phyloP scores from a whole-genome alignment of 2,888 invertebrate genomes.

The Chalcosyrphus nemorum region DNA sequence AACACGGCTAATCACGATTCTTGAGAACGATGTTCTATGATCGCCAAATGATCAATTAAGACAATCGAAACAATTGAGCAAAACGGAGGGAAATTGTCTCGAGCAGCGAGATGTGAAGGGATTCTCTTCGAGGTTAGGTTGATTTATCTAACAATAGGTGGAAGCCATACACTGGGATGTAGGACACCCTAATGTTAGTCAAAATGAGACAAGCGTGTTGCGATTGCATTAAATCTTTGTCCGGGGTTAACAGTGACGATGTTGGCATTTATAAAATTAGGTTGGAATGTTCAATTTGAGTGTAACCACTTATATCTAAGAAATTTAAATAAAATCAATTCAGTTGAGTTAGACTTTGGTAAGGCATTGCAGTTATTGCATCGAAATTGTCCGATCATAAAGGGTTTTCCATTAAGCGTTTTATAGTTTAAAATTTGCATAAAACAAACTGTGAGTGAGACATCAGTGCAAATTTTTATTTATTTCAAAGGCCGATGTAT shows the following conservation, averaged over 20 bases:
- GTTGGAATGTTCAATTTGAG: neutral
- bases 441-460: no score
- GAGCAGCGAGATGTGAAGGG: neutral
- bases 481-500: no score
- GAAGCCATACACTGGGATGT: constrained; percentile 4
- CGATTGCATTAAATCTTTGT: neutral
- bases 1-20: constrained; percentile 69
- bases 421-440: no score
- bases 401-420: no score
- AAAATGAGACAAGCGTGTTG: neutral
- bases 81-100: constrained; percentile 9
- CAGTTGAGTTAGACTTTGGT: no score
- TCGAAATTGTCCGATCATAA: no score
- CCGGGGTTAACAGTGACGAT: neutral
- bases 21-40: constrained; percentile 56
- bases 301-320: neutral
- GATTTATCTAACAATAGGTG: constrained; percentile 26
- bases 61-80: constrained; percentile 43
- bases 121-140: neutral
- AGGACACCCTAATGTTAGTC: constrained; percentile 1
- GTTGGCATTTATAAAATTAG: constrained; percentile 16
- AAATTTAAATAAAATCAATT: neutral
- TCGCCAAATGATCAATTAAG: constrained; percentile 64
- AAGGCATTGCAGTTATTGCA: no score
- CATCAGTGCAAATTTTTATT: no score